These are phyloP conservation scores for Panorpa germanica DNA, from an alignment of 2,888 invertebrate species.

Conservation along the genomic window DNA sequence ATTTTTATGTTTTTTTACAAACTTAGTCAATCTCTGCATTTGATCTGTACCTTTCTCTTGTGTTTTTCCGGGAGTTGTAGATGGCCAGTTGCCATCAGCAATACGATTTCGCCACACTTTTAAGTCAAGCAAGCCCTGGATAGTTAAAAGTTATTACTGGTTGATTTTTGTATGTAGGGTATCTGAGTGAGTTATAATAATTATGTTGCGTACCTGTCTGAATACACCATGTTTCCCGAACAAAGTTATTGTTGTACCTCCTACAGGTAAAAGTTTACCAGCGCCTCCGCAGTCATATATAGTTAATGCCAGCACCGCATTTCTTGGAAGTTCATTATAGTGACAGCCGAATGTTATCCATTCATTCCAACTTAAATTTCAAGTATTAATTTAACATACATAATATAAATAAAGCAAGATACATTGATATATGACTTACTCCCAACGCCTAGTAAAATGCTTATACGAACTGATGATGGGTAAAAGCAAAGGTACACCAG, in stretches of 20 bases:
- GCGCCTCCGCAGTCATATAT: slow-evolving; percentile 85
- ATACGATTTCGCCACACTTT: slow-evolving; percentile 73
- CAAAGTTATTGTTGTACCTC: slow-evolving; percentile 80
- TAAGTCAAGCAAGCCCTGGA: slow-evolving; percentile 67
- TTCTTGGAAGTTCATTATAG: slow-evolving; percentile 79
- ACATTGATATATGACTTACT: slow-evolving; percentile 34
- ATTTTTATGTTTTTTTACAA: slow-evolving; percentile 84
- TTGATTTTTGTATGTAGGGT: background rate
- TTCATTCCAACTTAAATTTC: slow-evolving; percentile 79
- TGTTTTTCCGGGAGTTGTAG: slow-evolving; percentile 71
- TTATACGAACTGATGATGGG: slow-evolving; percentile 85
- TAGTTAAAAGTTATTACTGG: slow-evolving; percentile 8
- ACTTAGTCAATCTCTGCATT: slow-evolving; percentile 73
- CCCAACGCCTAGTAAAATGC: slow-evolving; percentile 82
- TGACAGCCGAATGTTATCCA: slow-evolving; percentile 84
- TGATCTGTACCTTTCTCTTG: slow-evolving; percentile 64
- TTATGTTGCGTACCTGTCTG: slow-evolving; percentile 40
- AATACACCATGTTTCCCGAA: slow-evolving; percentile 91
- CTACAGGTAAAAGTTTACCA: slow-evolving; percentile 64
- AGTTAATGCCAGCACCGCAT: slow-evolving; percentile 70
- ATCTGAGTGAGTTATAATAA: background rate
- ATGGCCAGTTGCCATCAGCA: slow-evolving; percentile 55
- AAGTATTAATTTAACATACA: background rate
- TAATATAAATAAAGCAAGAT: slow-evolving; percentile 4
- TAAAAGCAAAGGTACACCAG: slow-evolving; percentile 62